Conservation (phyloP, 2,113 vertebrate species). For the Myrmecobius fasciatus region DNA sequence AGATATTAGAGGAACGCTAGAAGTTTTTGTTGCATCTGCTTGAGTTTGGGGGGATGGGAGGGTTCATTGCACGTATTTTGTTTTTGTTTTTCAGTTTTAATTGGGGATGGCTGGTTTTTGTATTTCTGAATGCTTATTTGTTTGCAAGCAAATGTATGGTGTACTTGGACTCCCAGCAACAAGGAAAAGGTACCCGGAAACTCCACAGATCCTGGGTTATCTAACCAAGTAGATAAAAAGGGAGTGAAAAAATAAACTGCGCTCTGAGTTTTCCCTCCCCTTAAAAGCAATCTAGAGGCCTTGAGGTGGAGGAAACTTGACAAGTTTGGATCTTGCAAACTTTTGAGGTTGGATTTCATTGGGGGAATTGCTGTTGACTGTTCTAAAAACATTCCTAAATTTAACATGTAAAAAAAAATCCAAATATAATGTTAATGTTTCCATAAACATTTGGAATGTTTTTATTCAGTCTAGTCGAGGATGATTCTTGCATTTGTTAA, state of each 20-base stretch:
- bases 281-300: background rate
- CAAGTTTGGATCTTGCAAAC: conserved; percentile 36
- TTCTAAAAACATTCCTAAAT: background rate
- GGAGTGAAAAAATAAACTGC: conserved; percentile 18
- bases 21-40: conserved; percentile 49
- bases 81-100: conserved; percentile 46
- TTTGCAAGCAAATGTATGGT: conserved; percentile 48
- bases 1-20: conserved; percentile 2
- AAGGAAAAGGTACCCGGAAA: background rate
- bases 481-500: background rate
- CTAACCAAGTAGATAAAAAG: background rate
- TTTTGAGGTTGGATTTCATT: background rate
- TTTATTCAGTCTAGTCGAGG: conserved; percentile 4
- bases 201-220: background rate
- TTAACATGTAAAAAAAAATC: conserved; percentile 49
- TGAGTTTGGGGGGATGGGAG: background rate
- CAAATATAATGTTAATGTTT: background rate
- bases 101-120: background rate
- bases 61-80: background rate
- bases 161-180: conserved; percentile 18
- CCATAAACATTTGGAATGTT: background rate
- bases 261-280: conserved; percentile 2
- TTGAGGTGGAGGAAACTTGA: conserved; percentile 46
- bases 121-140: conserved; percentile 19
- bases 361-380: background rate